Conservation (phyloP, 2,888 invertebrate genomes). For the Eilema sororculum region DNA sequence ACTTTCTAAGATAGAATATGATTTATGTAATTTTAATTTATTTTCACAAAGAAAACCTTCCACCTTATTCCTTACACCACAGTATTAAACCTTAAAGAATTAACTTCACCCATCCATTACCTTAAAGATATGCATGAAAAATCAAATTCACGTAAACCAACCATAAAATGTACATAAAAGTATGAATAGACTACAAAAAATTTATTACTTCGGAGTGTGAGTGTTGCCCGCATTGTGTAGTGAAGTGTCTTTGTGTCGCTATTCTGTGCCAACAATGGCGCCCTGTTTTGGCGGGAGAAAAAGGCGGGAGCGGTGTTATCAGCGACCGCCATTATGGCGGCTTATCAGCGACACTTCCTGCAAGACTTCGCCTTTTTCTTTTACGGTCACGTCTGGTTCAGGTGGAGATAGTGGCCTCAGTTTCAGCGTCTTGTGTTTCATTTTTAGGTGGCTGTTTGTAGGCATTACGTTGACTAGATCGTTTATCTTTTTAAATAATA, state of each 20-base stretch:
- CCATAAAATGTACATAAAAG: constrained; percentile 63
- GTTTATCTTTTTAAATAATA: constrained; percentile 6
- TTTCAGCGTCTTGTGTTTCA: constrained; percentile 49
- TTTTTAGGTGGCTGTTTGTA: constrained; percentile 47
- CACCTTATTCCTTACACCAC: not conserved
- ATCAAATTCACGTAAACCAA: constrained; percentile 52
- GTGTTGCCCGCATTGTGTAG: constrained; percentile 62
- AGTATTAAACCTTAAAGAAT: constrained; percentile 20
- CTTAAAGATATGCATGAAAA: constrained; percentile 42
- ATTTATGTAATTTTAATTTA: not conserved
- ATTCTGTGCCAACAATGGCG: constrained; percentile 80
- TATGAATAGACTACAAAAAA: constrained; percentile 69
- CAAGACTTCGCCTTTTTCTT: constrained; percentile 83
- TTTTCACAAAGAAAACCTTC: not conserved
- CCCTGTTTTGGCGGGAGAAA: constrained; percentile 83
- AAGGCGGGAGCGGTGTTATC: constrained; percentile 86
- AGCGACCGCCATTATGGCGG: constrained; percentile 83
- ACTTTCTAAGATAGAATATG: not conserved
- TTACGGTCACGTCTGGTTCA: constrained; percentile 84
- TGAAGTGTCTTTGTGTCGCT: constrained; percentile 74
- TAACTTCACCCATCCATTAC: constrained; percentile 30
- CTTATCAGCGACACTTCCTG: constrained; percentile 83
- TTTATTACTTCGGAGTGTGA: constrained; percentile 67
- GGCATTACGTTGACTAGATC: constrained; percentile 8
- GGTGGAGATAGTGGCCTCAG: constrained; percentile 66